A percentile compares a stretch with the other conserved stretches of the same genome.
phyloP scores from a whole-genome alignment of 2,113 vertebrate genomes.

The Saguinus midas region DNA sequence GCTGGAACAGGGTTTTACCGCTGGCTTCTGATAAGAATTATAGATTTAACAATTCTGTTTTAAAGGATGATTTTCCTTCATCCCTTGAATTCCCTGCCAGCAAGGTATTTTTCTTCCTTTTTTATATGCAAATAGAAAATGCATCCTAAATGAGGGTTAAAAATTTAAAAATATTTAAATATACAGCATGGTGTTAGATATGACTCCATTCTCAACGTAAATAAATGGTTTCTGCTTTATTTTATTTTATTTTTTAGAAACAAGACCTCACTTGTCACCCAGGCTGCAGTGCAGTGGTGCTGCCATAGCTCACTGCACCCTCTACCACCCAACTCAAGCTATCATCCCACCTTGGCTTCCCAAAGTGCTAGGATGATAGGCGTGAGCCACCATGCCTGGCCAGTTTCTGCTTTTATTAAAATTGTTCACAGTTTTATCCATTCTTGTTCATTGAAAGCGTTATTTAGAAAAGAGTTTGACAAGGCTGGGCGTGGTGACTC shows the following conservation, averaged over 20 bases:
- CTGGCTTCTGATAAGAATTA: background rate
- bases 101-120: background rate
- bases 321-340: too few species aligned
- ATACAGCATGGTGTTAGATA: background rate
- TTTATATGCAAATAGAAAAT: background rate
- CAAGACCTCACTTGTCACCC: too few species aligned
- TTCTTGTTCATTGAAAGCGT: background rate
- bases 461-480: background rate
- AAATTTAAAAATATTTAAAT: background rate
- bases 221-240: background rate
- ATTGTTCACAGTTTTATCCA: background rate
- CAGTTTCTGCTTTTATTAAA: background rate
- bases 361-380: too few species aligned
- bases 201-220: background rate
- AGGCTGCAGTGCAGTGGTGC: too few species aligned
- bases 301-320: too few species aligned
- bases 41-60: background rate
- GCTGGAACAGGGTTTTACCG: background rate
- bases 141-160: background rate
- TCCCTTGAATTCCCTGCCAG: background rate
- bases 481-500: too few species aligned
- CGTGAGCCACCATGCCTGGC: too few species aligned
- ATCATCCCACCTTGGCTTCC: too few species aligned
- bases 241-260: too few species aligned
- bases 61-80: background rate